Evolutionary conservation across 1,140 invertebrate species (phyloP), one percentile per base, ranked within the genome.

Genomic region (Sycobia sp.): DNA sequence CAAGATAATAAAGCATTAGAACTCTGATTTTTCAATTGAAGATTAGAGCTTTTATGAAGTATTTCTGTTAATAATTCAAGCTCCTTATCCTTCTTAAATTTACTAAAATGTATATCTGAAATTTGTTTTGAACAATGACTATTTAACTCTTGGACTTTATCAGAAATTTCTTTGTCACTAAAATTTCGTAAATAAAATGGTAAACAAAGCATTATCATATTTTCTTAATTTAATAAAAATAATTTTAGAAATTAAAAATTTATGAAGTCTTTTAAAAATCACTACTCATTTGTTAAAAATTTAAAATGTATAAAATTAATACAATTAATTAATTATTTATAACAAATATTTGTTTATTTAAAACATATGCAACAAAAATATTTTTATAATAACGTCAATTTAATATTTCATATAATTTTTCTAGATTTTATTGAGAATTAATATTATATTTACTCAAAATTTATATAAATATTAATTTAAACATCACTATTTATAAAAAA

Each of bases 21-120:
- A 59, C 68, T 39, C 5, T 69, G 38, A 5, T 7, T 3, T 29
- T 69, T 50, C 14, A 80, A 13, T 54, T 79, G 74, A 7, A 43
- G 34, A 2, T 49, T 34, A 8, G 69, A 69, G 44, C 65, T 70
- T 8, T 51, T 65, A 18, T 68, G 66, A 16, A 72, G 18, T 22
- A 73, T 70, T 10, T 54, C 60, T 0, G 66, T 34, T 11, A 75
- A 16, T 23, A 68, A 62, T 10, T 49, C 10, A 10, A 72, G 56
- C 57, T 65, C 65, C 56, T 64, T 60, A 65, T 57, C 60, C 7
- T 49, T 61, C 59, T 16, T 66, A 62, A 22, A 57, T 65, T 13
- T 18, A 0, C 4, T 22, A 14, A 13, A 54, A 4, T 62, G 22
- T 22, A 47, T 55, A 18, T 64, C 9, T 22, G 22, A 43, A 32